A percentile compares a stretch with the other conserved stretches of the same genome.
These are phyloP conservation scores for Lagorchestes hirsutus DNA, from an alignment of 2,797 vertebrate species.

Conservation along the genomic window DNA sequence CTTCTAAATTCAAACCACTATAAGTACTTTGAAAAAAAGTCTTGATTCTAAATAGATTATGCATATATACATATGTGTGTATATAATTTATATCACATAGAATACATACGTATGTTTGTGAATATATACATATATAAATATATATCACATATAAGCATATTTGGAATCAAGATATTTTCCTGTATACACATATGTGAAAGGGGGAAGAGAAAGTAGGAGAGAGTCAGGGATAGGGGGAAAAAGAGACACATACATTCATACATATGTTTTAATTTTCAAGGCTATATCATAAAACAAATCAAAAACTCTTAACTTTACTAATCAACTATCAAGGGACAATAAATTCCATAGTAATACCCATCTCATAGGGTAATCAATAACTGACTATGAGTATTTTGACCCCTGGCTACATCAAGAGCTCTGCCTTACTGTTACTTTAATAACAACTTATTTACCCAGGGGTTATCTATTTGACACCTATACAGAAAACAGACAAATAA, in stretches of 20 bases:
- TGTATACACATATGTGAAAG: neutral
- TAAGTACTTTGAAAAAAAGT: conserved; percentile 18
- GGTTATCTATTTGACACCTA: neutral
- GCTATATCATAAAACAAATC: neutral
- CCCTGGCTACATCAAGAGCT: neutral
- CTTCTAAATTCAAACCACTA: conserved; percentile 37
- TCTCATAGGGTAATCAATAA: neutral
- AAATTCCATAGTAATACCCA: neutral
- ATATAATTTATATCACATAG: neutral
- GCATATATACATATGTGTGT: neutral
- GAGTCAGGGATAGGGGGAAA: neutral
- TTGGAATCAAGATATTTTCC: neutral
- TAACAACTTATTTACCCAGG: neutral
- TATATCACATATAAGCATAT: neutral
- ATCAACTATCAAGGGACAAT: neutral
- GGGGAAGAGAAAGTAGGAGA: neutral
- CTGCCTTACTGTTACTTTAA: neutral
- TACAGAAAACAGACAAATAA: neutral
- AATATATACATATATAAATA: neutral
- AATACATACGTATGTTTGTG: neutral
- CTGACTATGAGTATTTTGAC: neutral
- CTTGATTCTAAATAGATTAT: neutral
- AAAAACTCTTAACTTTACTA: neutral
- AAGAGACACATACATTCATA: neutral
- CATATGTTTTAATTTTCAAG: neutral